A percentile compares a stretch with the other conserved stretches of the same genome.
These are phyloP conservation scores for Psephotus haematonotus DNA, from an alignment of 2,113 vertebrate genomes.

Conservation along the genomic window DNA sequence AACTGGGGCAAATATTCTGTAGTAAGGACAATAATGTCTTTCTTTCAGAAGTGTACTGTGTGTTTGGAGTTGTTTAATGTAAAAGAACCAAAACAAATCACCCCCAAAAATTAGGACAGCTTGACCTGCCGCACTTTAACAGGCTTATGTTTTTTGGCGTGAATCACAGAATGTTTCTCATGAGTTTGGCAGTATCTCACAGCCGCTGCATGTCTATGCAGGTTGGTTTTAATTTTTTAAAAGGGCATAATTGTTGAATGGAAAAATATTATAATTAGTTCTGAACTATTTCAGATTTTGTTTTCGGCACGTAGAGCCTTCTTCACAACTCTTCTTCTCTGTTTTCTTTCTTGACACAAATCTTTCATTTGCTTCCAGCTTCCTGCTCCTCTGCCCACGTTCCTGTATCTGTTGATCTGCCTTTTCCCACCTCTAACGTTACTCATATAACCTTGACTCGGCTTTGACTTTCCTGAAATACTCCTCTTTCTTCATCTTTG, in stretches of 20 bases:
- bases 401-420: slow-evolving; percentile 43
- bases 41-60: neutral
- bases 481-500: neutral
- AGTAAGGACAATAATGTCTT: neutral
- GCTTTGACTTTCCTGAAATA: slow-evolving; percentile 44
- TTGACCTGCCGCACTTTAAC: slow-evolving; percentile 1
- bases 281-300: slow-evolving; percentile 33
- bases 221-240: slow-evolving; percentile 29
- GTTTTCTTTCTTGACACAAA: neutral
- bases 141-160: neutral
- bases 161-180: neutral
- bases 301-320: neutral
- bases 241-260: slow-evolving; percentile 45
- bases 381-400: slow-evolving; percentile 17
- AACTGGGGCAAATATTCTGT: neutral
- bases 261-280: slow-evolving; percentile 54
- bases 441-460: slow-evolving; percentile 63
- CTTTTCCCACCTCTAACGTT: slow-evolving; percentile 31
- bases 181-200: neutral
- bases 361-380: slow-evolving; percentile 65
- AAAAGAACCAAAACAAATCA: neutral
- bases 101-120: neutral
- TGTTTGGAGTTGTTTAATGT: neutral
- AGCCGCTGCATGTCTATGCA: neutral
- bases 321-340: neutral